These are phyloP conservation scores for Zosterops hypoxanthus DNA, from an alignment of 2,113 vertebrate species.

Conservation along the genomic window DNA sequence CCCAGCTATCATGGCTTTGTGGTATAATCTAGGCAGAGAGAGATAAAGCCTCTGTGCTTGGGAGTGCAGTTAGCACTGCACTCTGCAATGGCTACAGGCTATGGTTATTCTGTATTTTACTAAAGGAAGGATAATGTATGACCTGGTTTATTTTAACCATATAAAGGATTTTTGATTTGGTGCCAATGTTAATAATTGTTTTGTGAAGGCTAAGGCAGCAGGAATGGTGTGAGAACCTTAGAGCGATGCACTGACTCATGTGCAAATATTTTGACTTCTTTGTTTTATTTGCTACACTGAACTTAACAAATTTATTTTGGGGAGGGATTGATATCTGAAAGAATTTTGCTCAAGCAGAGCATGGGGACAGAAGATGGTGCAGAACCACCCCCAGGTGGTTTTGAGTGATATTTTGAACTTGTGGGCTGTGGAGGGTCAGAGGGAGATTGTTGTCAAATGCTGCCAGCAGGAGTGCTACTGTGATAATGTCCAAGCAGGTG, in stretches of 20 bases:
- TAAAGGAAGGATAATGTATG: background rate
- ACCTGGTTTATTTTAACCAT: constrained; percentile 56
- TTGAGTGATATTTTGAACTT: background rate
- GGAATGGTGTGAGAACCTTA: constrained; percentile 49
- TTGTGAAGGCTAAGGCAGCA: constrained; percentile 24
- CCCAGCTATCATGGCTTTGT: background rate
- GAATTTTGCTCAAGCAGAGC: background rate
- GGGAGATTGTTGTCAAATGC: background rate
- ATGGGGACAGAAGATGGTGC: background rate
- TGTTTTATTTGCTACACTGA: constrained; percentile 28
- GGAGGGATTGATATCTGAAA: background rate
- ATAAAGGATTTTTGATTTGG: constrained; percentile 15
- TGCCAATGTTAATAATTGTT: constrained; percentile 64
- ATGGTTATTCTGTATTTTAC: background rate
- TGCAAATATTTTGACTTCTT: constrained; percentile 50
- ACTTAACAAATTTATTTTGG: background rate
- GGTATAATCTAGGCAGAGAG: background rate
- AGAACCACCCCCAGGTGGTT: background rate
- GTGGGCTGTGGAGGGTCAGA: background rate
- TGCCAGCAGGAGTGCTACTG: background rate
- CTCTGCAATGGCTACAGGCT: background rate
- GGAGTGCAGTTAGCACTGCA: background rate
- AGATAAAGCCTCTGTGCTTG: background rate
- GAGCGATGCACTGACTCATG: background rate
- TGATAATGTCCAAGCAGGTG: background rate